Conservation (phyloP, 2,113 vertebrate species). For the Thomomys bottae region DNA sequence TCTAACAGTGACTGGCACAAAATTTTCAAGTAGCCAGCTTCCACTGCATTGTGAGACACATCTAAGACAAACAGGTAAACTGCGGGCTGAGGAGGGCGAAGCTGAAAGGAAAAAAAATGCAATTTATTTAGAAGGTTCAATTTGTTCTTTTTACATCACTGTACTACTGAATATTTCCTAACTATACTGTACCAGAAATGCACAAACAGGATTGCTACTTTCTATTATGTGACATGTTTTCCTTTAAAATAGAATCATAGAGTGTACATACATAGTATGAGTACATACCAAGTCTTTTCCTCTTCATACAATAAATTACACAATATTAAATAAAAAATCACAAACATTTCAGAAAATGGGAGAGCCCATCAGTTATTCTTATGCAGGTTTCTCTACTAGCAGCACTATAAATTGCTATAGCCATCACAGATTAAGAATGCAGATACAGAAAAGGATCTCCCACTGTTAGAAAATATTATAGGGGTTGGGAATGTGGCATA, state of each 20-base stretch:
- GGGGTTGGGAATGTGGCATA: too few species aligned
- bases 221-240: neutral
- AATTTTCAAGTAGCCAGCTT: constrained; percentile 94
- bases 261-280: too few species aligned
- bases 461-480: too few species aligned
- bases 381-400: neutral
- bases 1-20: constrained; percentile 95
- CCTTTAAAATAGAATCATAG: neutral
- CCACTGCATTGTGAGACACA: constrained; percentile 97
- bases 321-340: neutral
- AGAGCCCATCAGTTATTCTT: neutral
- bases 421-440: neutral
- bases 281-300: too few species aligned
- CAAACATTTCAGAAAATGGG: neutral
- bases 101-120: constrained; percentile 83
- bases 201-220: neutral
- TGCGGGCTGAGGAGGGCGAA: constrained; percentile 97
- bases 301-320: neutral
- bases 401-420: neutral
- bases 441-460: neutral
- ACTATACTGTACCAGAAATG: neutral
- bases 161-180: neutral
- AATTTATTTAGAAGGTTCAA: neutral
- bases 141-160: neutral
- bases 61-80: constrained; percentile 98